A percentile compares a stretch with the other conserved stretches of the same genome.
These are phyloP conservation scores for Myodes glareolus DNA, from an alignment of 2,113 vertebrate genomes.

Conservation along the genomic window DNA sequence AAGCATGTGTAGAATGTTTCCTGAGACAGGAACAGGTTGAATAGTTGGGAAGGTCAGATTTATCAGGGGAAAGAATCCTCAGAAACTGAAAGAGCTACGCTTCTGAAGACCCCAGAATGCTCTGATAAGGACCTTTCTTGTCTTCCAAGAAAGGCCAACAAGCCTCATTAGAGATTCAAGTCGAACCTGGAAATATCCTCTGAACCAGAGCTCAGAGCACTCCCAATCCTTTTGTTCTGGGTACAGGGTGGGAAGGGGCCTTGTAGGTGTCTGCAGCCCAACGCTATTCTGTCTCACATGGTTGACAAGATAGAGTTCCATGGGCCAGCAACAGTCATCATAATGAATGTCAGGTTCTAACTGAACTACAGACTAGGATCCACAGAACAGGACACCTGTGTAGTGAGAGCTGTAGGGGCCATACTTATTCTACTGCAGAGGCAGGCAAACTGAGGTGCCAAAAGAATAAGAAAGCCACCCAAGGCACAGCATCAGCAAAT, in stretches of 20 bases:
- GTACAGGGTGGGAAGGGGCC: neutral
- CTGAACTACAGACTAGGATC: neutral
- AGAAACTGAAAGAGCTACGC: constrained; percentile 41
- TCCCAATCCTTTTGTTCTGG: neutral
- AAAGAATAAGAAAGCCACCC: neutral
- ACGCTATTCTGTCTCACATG: neutral
- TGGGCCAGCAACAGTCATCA: neutral
- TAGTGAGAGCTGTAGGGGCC: neutral
- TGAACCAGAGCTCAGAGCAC: neutral
- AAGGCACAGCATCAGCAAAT: neutral
- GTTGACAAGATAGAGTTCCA: neutral
- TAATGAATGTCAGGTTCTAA: neutral
- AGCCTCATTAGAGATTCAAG: neutral
- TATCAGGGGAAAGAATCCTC: neutral
- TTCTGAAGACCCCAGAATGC: constrained; percentile 41
- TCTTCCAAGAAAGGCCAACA: constrained; percentile 24
- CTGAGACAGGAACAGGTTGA: neutral
- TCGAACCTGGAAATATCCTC: neutral
- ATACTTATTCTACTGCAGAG: neutral
- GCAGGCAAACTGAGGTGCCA: neutral
- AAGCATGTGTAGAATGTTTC: neutral
- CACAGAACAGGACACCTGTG: neutral
- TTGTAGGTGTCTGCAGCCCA: neutral
- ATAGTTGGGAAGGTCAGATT: neutral
- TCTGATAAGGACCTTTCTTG: constrained; percentile 53